Evolutionary conservation across 2,797 vertebrate genomes (phyloP).

Genomic region (Protonibea diacanthus): DNA sequence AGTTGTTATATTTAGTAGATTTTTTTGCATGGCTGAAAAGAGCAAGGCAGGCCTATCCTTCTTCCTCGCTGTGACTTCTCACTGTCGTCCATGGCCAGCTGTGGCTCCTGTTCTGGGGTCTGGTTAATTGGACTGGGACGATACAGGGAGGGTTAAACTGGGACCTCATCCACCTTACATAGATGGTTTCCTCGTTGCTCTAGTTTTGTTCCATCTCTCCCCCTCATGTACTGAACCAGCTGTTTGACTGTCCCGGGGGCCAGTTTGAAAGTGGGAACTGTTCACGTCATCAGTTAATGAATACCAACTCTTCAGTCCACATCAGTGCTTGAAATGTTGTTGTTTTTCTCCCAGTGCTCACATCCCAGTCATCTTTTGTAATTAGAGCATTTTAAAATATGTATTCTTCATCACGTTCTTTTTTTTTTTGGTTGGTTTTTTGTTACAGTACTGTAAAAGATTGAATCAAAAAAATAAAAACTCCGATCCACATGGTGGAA

Average conservation of each 20-base stretch:
- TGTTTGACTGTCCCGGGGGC: constrained; percentile 43
- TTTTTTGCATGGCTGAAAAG: constrained; percentile 66
- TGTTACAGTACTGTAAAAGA: constrained; percentile 83
- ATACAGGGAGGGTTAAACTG: constrained; percentile 52
- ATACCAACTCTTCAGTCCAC: constrained; percentile 41
- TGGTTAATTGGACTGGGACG: constrained; percentile 57
- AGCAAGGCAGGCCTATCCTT: constrained; percentile 47
- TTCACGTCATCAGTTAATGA: constrained; percentile 44
- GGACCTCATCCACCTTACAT: constrained; percentile 54
- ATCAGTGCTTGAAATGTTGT: constrained; percentile 31
- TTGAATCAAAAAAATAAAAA: constrained; percentile 81
- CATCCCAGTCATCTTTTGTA: constrained; percentile 73
- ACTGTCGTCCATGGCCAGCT: constrained; percentile 46
- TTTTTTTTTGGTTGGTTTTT: constrained; percentile 66
- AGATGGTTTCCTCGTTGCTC: constrained; percentile 49
- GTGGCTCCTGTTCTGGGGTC: constrained; percentile 20
- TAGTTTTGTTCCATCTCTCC: constrained; percentile 45
- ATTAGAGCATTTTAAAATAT: constrained; percentile 74
- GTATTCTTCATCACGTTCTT: constrained; percentile 60
- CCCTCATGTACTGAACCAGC: constrained; percentile 37
- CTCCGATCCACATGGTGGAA: constrained; percentile 52
- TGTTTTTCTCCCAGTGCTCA: constrained; percentile 4
- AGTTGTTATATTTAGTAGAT: constrained; percentile 64
- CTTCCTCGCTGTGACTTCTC: constrained; percentile 39
- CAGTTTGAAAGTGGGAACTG: constrained; percentile 38